Evolutionary conservation across 2,797 vertebrate species (phyloP).

Genomic region (Paguma larvata): DNA sequence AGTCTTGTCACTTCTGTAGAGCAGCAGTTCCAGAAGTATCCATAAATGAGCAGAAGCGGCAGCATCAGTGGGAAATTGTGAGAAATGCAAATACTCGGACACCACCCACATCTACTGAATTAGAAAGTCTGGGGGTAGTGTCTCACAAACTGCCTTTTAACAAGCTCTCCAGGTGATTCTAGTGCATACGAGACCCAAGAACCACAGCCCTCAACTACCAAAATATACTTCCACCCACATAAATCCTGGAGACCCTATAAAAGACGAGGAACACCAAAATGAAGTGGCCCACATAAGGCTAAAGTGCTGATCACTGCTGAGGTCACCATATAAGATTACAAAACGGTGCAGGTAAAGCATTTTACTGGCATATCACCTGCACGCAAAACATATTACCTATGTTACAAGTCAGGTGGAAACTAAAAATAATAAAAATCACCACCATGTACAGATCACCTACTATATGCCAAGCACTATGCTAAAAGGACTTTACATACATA

Average conservation of each 20-base stretch:
- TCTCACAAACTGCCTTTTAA: not conserved
- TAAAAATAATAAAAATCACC: conserved; percentile 1
- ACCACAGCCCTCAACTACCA: not conserved
- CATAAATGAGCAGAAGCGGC: not conserved
- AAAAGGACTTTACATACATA: not conserved
- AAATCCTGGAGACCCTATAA: not conserved
- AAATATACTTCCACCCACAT: conserved; percentile 71
- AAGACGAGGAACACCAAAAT: conserved; percentile 12
- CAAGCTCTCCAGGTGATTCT: not conserved
- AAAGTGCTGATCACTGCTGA: not conserved
- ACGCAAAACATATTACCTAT: not conserved
- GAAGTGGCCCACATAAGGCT: not conserved
- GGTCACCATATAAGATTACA: not conserved
- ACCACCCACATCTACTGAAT: not conserved
- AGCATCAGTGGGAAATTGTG: not conserved
- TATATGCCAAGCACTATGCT: not conserved
- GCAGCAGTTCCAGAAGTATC: not conserved
- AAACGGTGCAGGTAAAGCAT: not conserved
- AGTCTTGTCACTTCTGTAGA: not conserved
- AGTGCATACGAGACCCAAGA: not conserved
- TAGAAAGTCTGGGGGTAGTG: not conserved
- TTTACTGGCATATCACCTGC: not conserved
- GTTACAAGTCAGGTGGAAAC: not conserved
- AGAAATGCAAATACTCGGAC: not conserved
- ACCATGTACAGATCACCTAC: not conserved